These are phyloP conservation scores for Vesta saturnalis DNA, from an alignment of 2,888 invertebrate species.

Conservation along the genomic window DNA sequence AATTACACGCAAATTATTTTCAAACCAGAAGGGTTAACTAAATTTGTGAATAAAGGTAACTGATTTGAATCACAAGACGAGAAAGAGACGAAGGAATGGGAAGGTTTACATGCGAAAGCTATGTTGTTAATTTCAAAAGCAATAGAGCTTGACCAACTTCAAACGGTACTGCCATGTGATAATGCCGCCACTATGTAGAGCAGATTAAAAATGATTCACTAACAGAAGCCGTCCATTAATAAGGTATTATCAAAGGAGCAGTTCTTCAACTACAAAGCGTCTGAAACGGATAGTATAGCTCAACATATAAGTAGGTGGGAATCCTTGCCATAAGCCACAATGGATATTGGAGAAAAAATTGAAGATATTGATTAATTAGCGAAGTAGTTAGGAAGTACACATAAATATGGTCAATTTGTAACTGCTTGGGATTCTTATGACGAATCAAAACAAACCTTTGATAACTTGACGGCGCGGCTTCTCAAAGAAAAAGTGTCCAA, in stretches of 20 bases:
- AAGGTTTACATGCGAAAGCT: constrained; percentile 19
- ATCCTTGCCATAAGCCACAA: constrained; percentile 24
- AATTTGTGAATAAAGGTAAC: neutral
- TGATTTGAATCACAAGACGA: too few relatives aligned
- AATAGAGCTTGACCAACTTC: constrained; percentile 26
- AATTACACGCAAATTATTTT: neutral
- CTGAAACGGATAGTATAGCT: constrained; percentile 26
- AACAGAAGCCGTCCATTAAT: constrained; percentile 34
- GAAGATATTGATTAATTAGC: constrained; percentile 32
- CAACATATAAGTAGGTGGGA: constrained; percentile 37
- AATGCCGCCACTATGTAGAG: constrained; percentile 30
- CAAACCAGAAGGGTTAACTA: neutral
- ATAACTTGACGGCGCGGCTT: neutral
- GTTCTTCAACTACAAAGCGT: too few relatives aligned
- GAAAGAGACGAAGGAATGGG: too few relatives aligned
- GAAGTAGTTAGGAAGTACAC: constrained; percentile 19
- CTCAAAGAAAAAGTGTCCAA: neutral
- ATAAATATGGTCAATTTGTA: neutral
- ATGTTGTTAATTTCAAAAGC: constrained; percentile 28
- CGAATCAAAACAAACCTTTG: neutral
- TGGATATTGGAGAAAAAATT: constrained; percentile 23
- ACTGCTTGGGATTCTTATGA: constrained; percentile 4
- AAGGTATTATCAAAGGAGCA: constrained; percentile 15
- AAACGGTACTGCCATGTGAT: constrained; percentile 20
- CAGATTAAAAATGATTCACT: constrained; percentile 31